Base-by-base conservation (phyloP, 2,888 invertebrate genomes). In the Plebejus melissa region DNA sequence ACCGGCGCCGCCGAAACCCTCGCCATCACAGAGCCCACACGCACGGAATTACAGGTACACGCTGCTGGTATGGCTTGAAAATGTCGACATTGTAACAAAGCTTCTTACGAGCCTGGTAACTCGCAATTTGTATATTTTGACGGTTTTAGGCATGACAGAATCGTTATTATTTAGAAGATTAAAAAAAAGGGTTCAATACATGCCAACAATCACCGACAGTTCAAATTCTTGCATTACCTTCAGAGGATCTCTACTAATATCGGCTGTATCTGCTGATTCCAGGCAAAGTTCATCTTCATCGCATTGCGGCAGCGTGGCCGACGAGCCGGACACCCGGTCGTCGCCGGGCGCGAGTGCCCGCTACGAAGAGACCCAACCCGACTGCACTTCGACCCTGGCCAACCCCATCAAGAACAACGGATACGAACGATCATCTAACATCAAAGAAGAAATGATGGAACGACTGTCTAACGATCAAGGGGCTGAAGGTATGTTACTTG, bases 1-100 rank as follows among this genome's bases (percentile, higher is more conserved):
- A 81, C 91, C 94, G 41, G 89, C 91, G 16, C 86, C 94, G 57
- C 93, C 93, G 74, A 93, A 93, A 80, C 93, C 88, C 81, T 94
- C 93, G 83, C 94, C 92, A 80, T 94, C 89, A 83, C 94, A 85
- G 86, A 94, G 89, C 87, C 95, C 90, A 82, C 94, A 84, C 84
- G 92, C 93, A 86, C 94, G 90, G 86, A 95, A 89, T 89, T 95
- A 89, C 83, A 94, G 91, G 95, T 94, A 81, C n/a, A 9, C 38
- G 77, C 82, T 81, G 75, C 4, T 54, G 50, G 4, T 16, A 22
- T 58, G 9, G 22, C 58, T 2, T 3, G 2, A 5, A 54, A 54
- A 16, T 58, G 22, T 7, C 1, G 6, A 7, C 7, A 22, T 58
- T 58, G 22, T 4, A 54, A 11, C 54, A 54, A 16, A 16, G 13